Conservation (phyloP, 23 tunicate species). For the Diplosoma virens region DNA sequence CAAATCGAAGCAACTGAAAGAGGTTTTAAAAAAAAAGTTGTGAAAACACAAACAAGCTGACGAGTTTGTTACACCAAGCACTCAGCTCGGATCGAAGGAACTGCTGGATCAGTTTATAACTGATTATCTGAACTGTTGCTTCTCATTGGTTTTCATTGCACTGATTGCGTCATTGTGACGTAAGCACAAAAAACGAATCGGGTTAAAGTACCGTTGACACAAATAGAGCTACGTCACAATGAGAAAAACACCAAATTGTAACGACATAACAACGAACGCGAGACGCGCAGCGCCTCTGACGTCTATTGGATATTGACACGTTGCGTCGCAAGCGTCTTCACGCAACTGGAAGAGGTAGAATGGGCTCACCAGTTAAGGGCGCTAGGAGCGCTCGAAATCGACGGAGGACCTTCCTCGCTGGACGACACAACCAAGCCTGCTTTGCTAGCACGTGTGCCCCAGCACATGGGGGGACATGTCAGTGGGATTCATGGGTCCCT, state of each 20-base stretch:
- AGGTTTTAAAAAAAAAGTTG: too few relatives aligned
- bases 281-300: not conserved
- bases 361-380: not conserved
- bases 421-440: too few relatives aligned
- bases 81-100: too few relatives aligned
- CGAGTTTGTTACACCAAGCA: too few relatives aligned
- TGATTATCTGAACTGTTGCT: too few relatives aligned
- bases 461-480: slow-evolving; percentile 84
- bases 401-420: too few relatives aligned
- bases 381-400: not conserved
- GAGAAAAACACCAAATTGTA: slow-evolving; percentile 1
- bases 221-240: slow-evolving; percentile 25
- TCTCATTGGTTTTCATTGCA: too few relatives aligned
- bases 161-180: slow-evolving; percentile 16
- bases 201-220: too few relatives aligned
- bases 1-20: too few relatives aligned
- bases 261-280: not conserved
- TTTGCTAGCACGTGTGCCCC: slow-evolving; percentile 87
- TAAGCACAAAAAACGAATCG: not conserved
- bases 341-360: slow-evolving; percentile 7
- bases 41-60: too few relatives aligned
- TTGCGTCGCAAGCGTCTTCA: not conserved
- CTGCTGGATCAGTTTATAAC: too few relatives aligned
- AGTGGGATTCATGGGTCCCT: slow-evolving; percentile 65
- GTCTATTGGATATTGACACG: slow-evolving; percentile 6